phyloP scores from a whole-genome alignment of 2,113 vertebrate species.

The Channa argus region DNA sequence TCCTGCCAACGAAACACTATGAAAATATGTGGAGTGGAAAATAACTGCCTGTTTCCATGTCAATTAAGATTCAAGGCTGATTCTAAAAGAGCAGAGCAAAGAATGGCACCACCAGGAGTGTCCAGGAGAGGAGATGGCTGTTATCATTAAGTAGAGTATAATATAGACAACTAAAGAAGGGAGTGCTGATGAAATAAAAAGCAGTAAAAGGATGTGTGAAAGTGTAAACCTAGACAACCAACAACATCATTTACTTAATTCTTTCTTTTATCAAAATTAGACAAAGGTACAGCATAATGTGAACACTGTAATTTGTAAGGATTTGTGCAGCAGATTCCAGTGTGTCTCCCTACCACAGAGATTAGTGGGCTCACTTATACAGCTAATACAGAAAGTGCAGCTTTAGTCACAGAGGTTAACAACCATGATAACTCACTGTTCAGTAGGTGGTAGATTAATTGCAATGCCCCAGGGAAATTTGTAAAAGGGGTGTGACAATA shows the following conservation, averaged over 20 bases:
- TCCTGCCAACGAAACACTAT: slow-evolving; percentile 36
- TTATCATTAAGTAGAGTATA: background rate
- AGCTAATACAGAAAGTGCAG: slow-evolving; percentile 31
- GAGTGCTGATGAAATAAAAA: background rate
- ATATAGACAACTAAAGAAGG: background rate
- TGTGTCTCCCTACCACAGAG: slow-evolving; percentile 1
- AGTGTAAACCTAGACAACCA: background rate
- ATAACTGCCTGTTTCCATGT: slow-evolving; percentile 28
- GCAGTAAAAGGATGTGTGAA: background rate
- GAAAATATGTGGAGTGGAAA: slow-evolving; percentile 33
- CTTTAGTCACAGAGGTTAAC: slow-evolving; percentile 29
- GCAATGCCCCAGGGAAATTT: slow-evolving; percentile 6
- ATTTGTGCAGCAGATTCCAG: slow-evolving; percentile 16
- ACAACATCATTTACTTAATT: background rate
- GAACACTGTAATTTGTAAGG: slow-evolving; percentile 7
- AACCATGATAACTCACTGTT: slow-evolving; percentile 21
- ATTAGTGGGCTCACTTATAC: slow-evolving; percentile 11
- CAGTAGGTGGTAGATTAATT: slow-evolving; percentile 39
- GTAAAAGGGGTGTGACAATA: background rate
- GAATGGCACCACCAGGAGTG: slow-evolving; percentile 1
- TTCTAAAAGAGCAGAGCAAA: slow-evolving; percentile 7
- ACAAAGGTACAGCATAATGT: background rate
- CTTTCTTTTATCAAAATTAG: background rate
- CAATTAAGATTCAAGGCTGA: slow-evolving; percentile 32
- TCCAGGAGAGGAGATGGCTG: background rate